phyloP scores from a whole-genome alignment of 2,888 invertebrate species.

The Unio pictorum region DNA sequence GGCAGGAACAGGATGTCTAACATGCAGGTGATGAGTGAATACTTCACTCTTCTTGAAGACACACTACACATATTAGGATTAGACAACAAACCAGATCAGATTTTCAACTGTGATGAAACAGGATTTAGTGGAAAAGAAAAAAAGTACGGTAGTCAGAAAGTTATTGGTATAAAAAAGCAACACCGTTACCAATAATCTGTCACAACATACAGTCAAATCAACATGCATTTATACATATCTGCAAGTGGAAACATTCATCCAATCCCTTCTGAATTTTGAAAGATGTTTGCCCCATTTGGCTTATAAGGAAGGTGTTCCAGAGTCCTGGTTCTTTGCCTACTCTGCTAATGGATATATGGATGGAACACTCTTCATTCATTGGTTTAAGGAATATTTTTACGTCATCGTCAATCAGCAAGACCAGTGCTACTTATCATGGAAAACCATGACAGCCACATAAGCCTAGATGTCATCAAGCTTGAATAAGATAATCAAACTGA shows the following conservation, averaged over 20 bases:
- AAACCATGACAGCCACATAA: conserved; percentile 16
- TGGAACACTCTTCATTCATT: conserved; percentile 1
- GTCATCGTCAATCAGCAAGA: conserved; percentile 1
- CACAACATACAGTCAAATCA: conserved; percentile 2
- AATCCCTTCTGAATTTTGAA: conserved; percentile 14
- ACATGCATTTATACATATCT: conserved; percentile 5
- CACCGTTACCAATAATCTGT: neutral
- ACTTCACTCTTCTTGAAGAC: neutral
- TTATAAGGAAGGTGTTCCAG: conserved; percentile 7
- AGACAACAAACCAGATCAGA: conserved; percentile 1
- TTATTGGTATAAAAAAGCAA: conserved; percentile 6
- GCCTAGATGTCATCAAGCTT: neutral
- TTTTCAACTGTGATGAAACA: conserved; percentile 16
- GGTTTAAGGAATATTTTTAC: conserved; percentile 12
- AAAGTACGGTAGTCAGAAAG: conserved; percentile 2
- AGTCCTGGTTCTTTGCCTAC: neutral
- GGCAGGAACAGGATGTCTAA: conserved; percentile 4
- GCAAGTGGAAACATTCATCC: conserved; percentile 11
- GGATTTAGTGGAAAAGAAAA: conserved; percentile 8
- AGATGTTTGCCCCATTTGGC: neutral
- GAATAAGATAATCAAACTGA: neutral
- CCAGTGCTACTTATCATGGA: conserved; percentile 2
- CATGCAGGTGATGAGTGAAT: neutral
- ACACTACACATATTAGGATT: neutral
- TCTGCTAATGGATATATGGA: conserved; percentile 19